Percentiles rank a stretch among this genome's conserved stretches.
Conservation (phyloP, 30 jellyfish, hydroid and myxozoan genomes). For the Aurelia sp. region DNA sequence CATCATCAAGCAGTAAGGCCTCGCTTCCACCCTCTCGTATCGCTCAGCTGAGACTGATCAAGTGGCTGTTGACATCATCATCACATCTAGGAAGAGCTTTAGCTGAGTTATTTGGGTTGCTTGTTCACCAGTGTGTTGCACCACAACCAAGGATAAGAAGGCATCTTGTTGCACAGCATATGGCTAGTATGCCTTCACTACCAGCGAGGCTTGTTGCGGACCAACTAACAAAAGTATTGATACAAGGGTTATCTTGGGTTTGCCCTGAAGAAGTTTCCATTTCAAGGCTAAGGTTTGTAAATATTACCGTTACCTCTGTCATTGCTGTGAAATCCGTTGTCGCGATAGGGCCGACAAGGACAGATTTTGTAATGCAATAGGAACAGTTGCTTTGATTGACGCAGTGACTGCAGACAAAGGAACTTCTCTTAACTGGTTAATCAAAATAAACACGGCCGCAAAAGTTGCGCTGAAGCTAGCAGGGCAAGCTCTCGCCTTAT, state of each 20-base stretch:
- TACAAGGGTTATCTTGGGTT: slow-evolving; percentile 84
- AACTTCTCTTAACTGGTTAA: too few species aligned
- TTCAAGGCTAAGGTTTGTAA: slow-evolving; percentile 73
- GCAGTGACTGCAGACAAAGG: too few species aligned
- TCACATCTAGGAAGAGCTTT: slow-evolving; percentile 96
- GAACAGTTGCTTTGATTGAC: too few species aligned
- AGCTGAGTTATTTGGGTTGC: slow-evolving; percentile 92
- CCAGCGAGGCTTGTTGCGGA: slow-evolving; percentile 88
- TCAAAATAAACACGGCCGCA: too few species aligned
- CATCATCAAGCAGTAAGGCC: slow-evolving; percentile 43
- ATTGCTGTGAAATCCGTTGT: too few species aligned
- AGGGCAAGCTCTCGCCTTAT: too few species aligned
- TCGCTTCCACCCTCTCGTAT: slow-evolving; percentile 70
- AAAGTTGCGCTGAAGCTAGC: too few species aligned
- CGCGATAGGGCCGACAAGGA: too few species aligned
- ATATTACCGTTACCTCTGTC: too few species aligned
- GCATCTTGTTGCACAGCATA: slow-evolving; percentile 69
- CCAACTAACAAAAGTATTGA: slow-evolving; percentile 69
- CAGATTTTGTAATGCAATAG: too few species aligned
- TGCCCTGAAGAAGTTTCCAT: slow-evolving; percentile 83
- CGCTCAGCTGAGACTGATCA: slow-evolving; percentile 83
- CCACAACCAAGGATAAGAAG: slow-evolving; percentile 89
- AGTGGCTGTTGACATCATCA: slow-evolving; percentile 93
- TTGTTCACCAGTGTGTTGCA: slow-evolving; percentile 93
- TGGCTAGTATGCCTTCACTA: slow-evolving; percentile 75